Evolutionary conservation across 30 jellyfish, hydroid and myxozoan genomes (phyloP), one percentile per base, ranked within the genome.

Genomic region (Turritopsis dohrnii): DNA sequence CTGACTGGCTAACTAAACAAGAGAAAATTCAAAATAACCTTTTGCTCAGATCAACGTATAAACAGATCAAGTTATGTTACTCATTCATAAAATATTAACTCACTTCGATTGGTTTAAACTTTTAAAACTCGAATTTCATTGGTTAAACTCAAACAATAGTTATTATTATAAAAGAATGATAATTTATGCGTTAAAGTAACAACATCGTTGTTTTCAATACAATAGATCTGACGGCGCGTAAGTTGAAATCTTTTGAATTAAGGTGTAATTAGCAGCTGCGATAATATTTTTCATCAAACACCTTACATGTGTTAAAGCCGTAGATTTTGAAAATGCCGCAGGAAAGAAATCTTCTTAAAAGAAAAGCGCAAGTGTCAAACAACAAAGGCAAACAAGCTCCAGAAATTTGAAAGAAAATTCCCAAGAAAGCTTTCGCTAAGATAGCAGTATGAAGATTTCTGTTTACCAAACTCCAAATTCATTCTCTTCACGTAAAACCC

Each of bases 1-100:
- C 77, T 69, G 77, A 69, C 77, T 69, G 31, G 30, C 31, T 69
- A 27, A 27, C 77, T 27, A 69, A 69, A 69, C 77, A 69, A 69
- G 23, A 69, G 30, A 23, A n/a, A n/a, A 69, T 27, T 69, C 77
- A 69, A 69, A 23, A 69, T 69, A 69, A 69, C 30, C 77, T 69
- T 69, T 69, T 69, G 77, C 31, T 69, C 77, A 7, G 77, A 69
- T 69, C 77, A 41, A n/a, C 60, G 19, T 69, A 69, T 69, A 27
- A 69, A 69, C 77, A 69, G 77, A 69, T 69, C 77, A 69, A 19
- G 8, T n/a, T 27, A 69, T 69, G 30, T n/a, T n/a, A 69, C 31
- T 27, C 77, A 69, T 69, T 69, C 77, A 69, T 69, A 69, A 69
- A 69, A 69, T 69, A 9, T n/a, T 19, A 69, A 69, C 28, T 69